phyloP scores from a whole-genome alignment of 2,113 vertebrate genomes.

The Heterochromis multidens region DNA sequence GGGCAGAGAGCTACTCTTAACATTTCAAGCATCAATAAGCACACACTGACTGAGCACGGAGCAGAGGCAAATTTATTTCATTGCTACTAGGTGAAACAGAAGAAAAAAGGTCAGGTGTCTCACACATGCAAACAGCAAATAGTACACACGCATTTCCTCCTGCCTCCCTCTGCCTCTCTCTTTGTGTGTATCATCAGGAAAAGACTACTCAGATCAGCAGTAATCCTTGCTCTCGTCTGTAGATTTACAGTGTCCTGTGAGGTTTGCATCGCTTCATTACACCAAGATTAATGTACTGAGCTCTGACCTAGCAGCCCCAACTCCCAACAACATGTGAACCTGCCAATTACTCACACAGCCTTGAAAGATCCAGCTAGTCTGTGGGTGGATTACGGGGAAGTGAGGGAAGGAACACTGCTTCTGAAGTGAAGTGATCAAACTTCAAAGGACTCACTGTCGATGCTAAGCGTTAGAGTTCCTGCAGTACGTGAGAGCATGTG shows the following conservation, averaged over 20 bases:
- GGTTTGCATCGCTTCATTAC: conserved; percentile 52
- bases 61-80: background rate
- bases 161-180: background rate
- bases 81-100: background rate
- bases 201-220: background rate
- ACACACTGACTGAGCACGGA: background rate
- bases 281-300: conserved; percentile 28
- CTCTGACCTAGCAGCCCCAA: conserved; percentile 4
- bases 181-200: background rate
- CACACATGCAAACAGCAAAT: background rate
- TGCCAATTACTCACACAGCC: conserved; percentile 49
- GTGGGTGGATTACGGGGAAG: conserved; percentile 49
- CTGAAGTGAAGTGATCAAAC: conserved; percentile 22
- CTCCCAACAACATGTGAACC: conserved; percentile 3
- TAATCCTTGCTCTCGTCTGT: conserved; percentile 17
- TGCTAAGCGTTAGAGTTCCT: background rate
- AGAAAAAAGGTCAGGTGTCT: conserved; percentile 18
- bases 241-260: conserved; percentile 23
- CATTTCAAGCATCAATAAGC: conserved; percentile 10
- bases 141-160: background rate
- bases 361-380: conserved; percentile 8
- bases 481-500: background rate
- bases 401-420: background rate
- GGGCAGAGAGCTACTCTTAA: conserved; percentile 6
- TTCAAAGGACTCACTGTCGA: conserved; percentile 27